Evolutionary conservation across 2,797 vertebrate genomes (phyloP).

Genomic region (Antrozous pallidus): DNA sequence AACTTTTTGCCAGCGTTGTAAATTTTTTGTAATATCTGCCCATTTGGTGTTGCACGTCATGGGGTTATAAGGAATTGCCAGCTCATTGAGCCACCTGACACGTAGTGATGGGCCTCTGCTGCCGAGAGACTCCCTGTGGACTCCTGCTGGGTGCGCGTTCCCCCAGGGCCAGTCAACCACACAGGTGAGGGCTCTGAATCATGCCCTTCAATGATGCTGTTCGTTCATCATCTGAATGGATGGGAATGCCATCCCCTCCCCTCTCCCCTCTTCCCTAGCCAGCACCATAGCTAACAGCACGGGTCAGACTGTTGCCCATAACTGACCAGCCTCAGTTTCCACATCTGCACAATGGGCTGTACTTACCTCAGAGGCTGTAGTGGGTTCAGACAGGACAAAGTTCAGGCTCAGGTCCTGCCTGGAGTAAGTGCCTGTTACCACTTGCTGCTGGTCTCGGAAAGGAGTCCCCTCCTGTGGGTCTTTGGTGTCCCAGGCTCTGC

Average conservation of each 20-base stretch:
- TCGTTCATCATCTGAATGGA: background rate
- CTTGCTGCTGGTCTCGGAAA: background rate
- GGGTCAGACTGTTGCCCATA: background rate
- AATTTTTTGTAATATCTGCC: no score
- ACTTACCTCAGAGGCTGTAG: background rate
- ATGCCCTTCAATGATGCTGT: background rate
- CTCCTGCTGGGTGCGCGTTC: background rate
- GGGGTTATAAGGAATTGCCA: background rate
- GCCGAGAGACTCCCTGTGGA: background rate
- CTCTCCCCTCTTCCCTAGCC: background rate
- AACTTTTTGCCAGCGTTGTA: no score
- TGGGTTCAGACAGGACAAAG: background rate
- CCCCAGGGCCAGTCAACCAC: background rate
- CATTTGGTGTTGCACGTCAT: no score
- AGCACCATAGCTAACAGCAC: background rate
- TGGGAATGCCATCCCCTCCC: background rate
- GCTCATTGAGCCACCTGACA: background rate
- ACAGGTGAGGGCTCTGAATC: background rate
- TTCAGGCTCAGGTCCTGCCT: background rate
- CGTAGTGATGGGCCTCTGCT: background rate
- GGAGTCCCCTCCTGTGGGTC: background rate
- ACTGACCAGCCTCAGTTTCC: background rate
- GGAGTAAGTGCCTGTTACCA: accelerated
- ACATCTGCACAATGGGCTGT: background rate
- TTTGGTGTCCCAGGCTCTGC: background rate